Percentiles rank a stretch among this genome's conserved stretches.
Conservation (phyloP, 2,888 invertebrate genomes). For the Zelleria hepariella region DNA sequence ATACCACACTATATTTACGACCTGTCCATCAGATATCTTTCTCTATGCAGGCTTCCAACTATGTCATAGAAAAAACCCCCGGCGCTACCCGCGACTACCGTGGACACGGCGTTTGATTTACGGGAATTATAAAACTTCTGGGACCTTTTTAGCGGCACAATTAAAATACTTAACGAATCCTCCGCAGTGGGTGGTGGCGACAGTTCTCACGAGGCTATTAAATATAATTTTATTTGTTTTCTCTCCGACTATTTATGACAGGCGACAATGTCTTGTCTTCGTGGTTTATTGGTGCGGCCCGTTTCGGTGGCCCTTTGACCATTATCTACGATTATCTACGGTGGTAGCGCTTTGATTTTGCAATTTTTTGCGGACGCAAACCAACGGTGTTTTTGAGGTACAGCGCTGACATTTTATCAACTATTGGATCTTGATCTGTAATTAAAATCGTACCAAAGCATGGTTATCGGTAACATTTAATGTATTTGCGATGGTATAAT, state of each 20-base stretch:
- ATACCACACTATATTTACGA: conserved; percentile 16
- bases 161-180: conserved; percentile 66
- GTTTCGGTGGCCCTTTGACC: conserved; percentile 27
- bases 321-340: conserved; percentile 20
- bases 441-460: neutral
- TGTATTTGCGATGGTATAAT: too few species aligned
- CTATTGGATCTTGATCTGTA: neutral
- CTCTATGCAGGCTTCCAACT: conserved; percentile 10
- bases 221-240: conserved; percentile 67
- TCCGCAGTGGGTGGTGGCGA: conserved; percentile 68
- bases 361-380: conserved; percentile 10
- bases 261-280: conserved; percentile 29
- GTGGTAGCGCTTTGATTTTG: conserved; percentile 18
- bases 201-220: conserved; percentile 71
- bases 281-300: conserved; percentile 35
- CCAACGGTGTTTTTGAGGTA: neutral
- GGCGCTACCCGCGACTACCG: conserved; percentile 37
- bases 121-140: conserved; percentile 52
- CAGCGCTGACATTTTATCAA: neutral
- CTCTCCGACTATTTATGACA: conserved; percentile 34
- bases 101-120: conserved; percentile 61
- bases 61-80: conserved; percentile 18
- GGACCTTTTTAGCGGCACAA: conserved; percentile 63
- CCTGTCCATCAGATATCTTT: conserved; percentile 20
- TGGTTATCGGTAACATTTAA: too few species aligned